Evolutionary conservation across 1,140 invertebrate genomes (phyloP).

Genomic region (Pentalonia nigronervosa): DNA sequence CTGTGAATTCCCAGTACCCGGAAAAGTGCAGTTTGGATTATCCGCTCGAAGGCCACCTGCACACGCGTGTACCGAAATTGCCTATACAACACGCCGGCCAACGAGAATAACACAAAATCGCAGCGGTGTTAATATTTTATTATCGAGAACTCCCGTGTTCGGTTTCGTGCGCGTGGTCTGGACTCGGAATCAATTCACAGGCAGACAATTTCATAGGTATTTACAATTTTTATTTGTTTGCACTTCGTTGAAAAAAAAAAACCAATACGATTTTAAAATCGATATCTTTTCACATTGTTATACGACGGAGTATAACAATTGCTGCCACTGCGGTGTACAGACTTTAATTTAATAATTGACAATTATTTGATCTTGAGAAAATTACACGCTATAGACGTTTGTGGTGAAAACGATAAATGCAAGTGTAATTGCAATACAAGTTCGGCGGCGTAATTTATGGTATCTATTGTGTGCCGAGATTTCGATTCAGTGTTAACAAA

Average conservation of each 20-base stretch:
- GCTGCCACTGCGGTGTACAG: too few relatives aligned
- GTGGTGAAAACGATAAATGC: too few relatives aligned
- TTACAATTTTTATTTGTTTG: too few relatives aligned
- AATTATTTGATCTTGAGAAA: too few relatives aligned
- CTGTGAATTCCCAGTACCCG: too few relatives aligned
- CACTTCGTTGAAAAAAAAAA: too few relatives aligned
- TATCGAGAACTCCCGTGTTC: too few relatives aligned
- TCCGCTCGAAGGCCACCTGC: background rate
- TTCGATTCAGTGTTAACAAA: background rate
- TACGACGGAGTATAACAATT: too few relatives aligned
- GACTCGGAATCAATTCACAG: background rate
- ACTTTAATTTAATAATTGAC: too few relatives aligned
- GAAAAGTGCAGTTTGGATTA: background rate
- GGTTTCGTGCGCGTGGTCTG: background rate
- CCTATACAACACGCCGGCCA: background rate
- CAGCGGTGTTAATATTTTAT: background rate
- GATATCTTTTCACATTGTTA: background rate
- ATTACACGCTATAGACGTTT: too few relatives aligned
- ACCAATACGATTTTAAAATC: too few relatives aligned
- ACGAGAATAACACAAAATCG: background rate
- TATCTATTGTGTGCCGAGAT: background rate
- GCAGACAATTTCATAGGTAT: background rate
- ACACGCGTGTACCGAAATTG: background rate
- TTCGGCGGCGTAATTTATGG: background rate
- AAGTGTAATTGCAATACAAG: background rate